Conservation (phyloP, 64 coral and sea anemone genomes). For the Porites lutea region DNA sequence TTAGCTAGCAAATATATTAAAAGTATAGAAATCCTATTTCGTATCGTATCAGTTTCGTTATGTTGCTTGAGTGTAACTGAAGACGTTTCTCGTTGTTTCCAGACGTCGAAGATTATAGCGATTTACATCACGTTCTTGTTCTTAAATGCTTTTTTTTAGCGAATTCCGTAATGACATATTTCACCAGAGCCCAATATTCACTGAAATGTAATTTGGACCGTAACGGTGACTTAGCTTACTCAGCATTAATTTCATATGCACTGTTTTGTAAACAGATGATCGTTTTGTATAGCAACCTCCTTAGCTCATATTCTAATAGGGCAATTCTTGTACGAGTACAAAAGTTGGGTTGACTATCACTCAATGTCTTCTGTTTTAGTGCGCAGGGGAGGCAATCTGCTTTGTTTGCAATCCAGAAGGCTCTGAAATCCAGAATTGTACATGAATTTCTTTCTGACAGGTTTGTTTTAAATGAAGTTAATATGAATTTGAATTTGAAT, state of each 20-base stretch:
- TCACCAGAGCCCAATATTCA: neutral
- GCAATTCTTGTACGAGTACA: neutral
- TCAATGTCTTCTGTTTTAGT: conserved; percentile 42
- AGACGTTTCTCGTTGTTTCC: neutral
- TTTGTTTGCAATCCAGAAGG: conserved; percentile 74
- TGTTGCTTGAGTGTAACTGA: neutral
- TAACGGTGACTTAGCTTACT: neutral
- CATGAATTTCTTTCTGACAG: conserved; percentile 83
- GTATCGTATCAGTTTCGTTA: neutral
- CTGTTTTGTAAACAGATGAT: neutral
- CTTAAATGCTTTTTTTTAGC: neutral
- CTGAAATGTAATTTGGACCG: neutral
- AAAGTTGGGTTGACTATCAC: neutral
- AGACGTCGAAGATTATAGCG: too few species aligned
- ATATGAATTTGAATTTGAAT: neutral
- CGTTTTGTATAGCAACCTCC: neutral
- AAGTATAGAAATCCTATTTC: too few species aligned
- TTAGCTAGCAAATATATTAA: too few species aligned
- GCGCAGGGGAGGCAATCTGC: conserved; percentile 71
- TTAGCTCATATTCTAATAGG: neutral
- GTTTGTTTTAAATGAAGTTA: conserved; percentile 24
- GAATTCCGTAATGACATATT: neutral
- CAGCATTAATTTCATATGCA: too few species aligned
- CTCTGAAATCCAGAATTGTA: conserved; percentile 79
- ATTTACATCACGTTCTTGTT: too few species aligned